phyloP scores from a whole-genome alignment of 2,113 vertebrate species.

The Atrichornis clamosus region DNA sequence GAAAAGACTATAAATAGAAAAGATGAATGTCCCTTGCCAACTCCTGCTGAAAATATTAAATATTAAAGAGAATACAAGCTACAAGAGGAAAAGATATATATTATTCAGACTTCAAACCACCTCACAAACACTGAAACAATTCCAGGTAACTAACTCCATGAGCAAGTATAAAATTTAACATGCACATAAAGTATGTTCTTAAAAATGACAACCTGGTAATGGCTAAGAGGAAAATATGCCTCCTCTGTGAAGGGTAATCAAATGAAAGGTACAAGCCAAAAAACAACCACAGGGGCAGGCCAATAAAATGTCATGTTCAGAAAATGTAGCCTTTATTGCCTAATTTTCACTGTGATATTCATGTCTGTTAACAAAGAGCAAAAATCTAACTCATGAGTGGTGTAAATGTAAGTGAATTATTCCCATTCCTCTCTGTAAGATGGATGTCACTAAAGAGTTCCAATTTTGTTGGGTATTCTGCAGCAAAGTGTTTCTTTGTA shows the following conservation, averaged over 20 bases:
- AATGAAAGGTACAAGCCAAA: not conserved
- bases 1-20: not conserved
- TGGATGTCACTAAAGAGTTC: not conserved
- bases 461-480: not conserved
- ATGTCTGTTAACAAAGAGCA: not conserved
- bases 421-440: not conserved
- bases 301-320: not conserved
- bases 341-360: not conserved
- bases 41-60: not conserved
- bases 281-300: not conserved
- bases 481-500: not conserved
- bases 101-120: not conserved
- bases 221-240: slow-evolving; percentile 1
- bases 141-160: not conserved
- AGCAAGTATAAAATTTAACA: slow-evolving; percentile 22
- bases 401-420: slow-evolving; percentile 10
- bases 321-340: not conserved
- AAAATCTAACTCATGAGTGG: not conserved
- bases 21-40: not conserved
- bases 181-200: slow-evolving; percentile 1
- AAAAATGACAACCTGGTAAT: slow-evolving; percentile 16
- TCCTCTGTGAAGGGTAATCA: not conserved
- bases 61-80: not conserved
- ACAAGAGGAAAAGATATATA: not conserved
- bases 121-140: not conserved